phyloP scores from a whole-genome alignment of 2,888 invertebrate genomes.

The Pseudeuparius sepicola region DNA sequence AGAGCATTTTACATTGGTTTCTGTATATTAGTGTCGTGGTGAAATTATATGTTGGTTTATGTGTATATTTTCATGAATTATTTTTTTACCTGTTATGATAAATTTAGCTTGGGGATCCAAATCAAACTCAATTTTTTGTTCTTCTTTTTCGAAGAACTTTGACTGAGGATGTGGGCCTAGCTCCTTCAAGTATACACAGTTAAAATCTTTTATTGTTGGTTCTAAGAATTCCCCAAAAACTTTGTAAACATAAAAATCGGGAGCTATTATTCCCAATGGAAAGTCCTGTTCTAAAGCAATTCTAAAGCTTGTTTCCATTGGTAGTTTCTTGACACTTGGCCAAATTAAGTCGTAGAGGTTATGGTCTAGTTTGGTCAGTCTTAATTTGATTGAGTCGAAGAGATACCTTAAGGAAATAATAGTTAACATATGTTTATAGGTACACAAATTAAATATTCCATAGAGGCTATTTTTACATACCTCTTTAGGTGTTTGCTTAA shows the following conservation, averaged over 20 bases:
- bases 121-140: constrained; percentile 42
- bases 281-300: constrained; percentile 60
- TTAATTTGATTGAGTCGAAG: constrained; percentile 63
- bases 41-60: too few species aligned
- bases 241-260: constrained; percentile 76
- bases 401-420: constrained; percentile 60
- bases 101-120: constrained; percentile 62
- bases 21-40: background rate
- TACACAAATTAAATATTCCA: too few species aligned
- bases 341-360: constrained; percentile 82
- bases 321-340: constrained; percentile 76
- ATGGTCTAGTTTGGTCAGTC: constrained; percentile 75
- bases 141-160: constrained; percentile 37
- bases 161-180: constrained; percentile 55
- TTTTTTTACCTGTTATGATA: constrained; percentile 50
- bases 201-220: constrained; percentile 71
- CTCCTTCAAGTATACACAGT: constrained; percentile 57
- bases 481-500: constrained; percentile 16
- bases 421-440: too few species aligned
- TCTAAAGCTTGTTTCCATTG: constrained; percentile 45
- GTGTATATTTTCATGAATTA: too few species aligned
- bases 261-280: constrained; percentile 67
- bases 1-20: constrained; percentile 1
- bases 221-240: constrained; percentile 76
- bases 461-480: constrained; percentile 12